Percentiles rank a stretch among this genome's conserved stretches.
Conservation (phyloP, 2,888 invertebrate species). For the Epirrhoe tristata region DNA sequence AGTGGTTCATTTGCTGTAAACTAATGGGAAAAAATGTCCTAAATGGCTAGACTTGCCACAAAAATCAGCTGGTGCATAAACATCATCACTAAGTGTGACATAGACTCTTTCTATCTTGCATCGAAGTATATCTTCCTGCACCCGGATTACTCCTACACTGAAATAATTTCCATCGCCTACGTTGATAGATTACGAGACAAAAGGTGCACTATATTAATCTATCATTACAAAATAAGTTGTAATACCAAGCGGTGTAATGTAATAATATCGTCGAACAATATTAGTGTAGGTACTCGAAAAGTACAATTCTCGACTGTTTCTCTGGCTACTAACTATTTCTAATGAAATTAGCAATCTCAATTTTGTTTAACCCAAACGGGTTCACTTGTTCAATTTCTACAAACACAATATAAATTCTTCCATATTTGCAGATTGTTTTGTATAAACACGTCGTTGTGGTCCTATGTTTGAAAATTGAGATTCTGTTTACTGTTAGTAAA, state of each 20-base stretch:
- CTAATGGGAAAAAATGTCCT: too few relatives aligned
- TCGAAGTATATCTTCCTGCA: constrained; percentile 33
- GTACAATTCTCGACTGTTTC: constrained; percentile 2
- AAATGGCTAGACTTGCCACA: too few relatives aligned
- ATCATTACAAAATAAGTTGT: constrained; percentile 48
- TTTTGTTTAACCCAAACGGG: not conserved
- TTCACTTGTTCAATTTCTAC: not conserved
- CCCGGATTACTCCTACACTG: constrained; percentile 34
- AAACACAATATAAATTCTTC: not conserved
- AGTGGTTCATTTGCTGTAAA: too few relatives aligned
- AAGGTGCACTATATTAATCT: constrained; percentile 42
- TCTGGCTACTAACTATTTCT: not conserved
- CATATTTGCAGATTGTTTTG: not conserved
- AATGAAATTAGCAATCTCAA: too few relatives aligned
- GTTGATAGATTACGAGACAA: constrained; percentile 40
- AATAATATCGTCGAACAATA: constrained; percentile 13
- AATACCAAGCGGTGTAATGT: constrained; percentile 51
- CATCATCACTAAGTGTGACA: too few relatives aligned
- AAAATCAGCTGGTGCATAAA: not conserved
- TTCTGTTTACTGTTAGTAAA: not conserved
- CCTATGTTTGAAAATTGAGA: not conserved
- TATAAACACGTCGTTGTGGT: not conserved
- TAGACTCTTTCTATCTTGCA: constrained; percentile 5
- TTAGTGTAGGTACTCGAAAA: constrained; percentile 18
- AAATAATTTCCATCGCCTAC: constrained; percentile 43